These are phyloP conservation scores for Therioaphis trifolii DNA, from an alignment of 2,888 invertebrate species.

Conservation along the genomic window DNA sequence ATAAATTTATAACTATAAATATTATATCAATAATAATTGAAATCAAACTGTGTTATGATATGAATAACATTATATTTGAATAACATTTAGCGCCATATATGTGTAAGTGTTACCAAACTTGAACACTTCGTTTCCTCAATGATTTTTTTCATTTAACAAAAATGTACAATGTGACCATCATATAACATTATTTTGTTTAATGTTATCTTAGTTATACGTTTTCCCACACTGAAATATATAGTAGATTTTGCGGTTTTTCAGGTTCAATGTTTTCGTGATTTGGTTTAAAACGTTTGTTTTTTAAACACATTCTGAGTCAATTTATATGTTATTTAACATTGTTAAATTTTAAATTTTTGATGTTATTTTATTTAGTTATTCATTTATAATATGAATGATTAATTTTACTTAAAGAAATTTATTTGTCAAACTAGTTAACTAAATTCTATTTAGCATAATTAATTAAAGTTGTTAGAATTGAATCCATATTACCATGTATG, in stretches of 20 bases:
- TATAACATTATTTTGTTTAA: background rate
- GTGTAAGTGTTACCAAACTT: background rate
- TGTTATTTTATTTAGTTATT: too few relatives aligned
- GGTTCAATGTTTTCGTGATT: constrained; percentile 40
- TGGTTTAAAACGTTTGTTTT: constrained; percentile 45
- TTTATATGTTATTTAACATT: background rate
- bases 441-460: constrained; percentile 6
- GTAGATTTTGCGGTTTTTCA: constrained; percentile 45
- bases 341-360: background rate
- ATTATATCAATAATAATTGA: too few relatives aligned
- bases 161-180: background rate
- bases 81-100: too few relatives aligned
- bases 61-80: too few relatives aligned
- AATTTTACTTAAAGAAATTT: background rate
- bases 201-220: background rate
- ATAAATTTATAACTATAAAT: too few relatives aligned
- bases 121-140: background rate
- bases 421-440: background rate
- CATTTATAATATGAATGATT: constrained; percentile 3
- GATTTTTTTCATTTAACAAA: background rate
- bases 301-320: background rate
- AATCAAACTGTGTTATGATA: too few relatives aligned
- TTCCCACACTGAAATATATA: constrained; percentile 32
- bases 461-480: background rate
- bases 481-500: constrained; percentile 9